Evolutionary conservation across 1,140 invertebrate species (phyloP).

Genomic region (Heliconius nattereri): DNA sequence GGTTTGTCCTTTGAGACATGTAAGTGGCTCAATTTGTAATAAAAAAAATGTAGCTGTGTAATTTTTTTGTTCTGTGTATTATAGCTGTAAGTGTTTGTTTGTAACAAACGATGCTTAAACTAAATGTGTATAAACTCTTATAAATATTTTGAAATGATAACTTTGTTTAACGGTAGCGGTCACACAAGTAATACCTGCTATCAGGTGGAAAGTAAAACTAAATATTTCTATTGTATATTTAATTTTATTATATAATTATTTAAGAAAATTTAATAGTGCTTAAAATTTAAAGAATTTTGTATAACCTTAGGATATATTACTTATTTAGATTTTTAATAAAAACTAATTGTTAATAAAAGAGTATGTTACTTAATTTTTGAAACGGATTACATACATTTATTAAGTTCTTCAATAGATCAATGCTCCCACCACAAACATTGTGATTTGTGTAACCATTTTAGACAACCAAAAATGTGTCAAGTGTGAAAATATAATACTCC

Average conservation of each 20-base stretch:
- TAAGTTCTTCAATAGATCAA: neutral
- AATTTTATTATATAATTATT: conserved; percentile 11
- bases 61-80: conserved; percentile 24
- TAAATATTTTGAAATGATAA: conserved; percentile 7
- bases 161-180: conserved; percentile 4
- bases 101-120: conserved; percentile 24
- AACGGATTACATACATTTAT: neutral
- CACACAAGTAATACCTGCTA: neutral
- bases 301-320: conserved; percentile 14
- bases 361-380: conserved; percentile 12
- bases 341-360: conserved; percentile 11
- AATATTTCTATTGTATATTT: conserved; percentile 11
- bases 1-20: conserved; percentile 25
- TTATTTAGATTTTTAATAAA: conserved; percentile 13
- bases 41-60: conserved; percentile 20
- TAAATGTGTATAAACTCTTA: conserved; percentile 26
- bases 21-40: conserved; percentile 33
- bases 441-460: conserved; percentile 21
- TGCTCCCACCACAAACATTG: neutral
- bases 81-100: conserved; percentile 19
- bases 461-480: conserved; percentile 12
- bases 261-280: conserved; percentile 6
- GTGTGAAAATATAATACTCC: neutral
- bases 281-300: conserved; percentile 15
- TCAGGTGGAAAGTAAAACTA: neutral